These are phyloP conservation scores for Nyctibius grandis DNA, from an alignment of 2,797 vertebrate genomes.

Conservation along the genomic window DNA sequence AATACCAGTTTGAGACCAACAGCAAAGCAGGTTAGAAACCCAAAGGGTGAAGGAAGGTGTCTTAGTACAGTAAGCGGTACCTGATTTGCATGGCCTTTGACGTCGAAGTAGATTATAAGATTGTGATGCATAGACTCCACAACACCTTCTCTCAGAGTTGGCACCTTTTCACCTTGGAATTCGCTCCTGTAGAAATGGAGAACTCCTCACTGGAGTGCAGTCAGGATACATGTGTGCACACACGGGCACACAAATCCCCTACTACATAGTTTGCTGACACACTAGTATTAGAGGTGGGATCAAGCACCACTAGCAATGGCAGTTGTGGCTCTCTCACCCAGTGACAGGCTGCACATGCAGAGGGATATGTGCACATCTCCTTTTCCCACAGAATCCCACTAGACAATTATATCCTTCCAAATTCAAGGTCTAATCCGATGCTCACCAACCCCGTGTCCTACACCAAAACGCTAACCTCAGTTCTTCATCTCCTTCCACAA, in stretches of 20 bases:
- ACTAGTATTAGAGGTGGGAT: neutral
- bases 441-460: rapidly evolving
- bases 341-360: neutral
- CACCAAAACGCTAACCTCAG: neutral
- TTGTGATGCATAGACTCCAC: slow-evolving; percentile 83
- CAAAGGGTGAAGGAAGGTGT: neutral
- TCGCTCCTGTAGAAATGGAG: slow-evolving; percentile 68
- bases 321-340: neutral
- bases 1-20: neutral
- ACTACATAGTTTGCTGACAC: neutral
- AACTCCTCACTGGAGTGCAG: neutral
- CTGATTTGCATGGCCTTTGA: slow-evolving; percentile 93
- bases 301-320: neutral
- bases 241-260: rapidly evolving
- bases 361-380: neutral
- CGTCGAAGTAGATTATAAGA: slow-evolving; percentile 92
- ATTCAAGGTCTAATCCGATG: neutral
- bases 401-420: neutral
- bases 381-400: neutral
- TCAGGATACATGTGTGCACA: rapidly evolving
- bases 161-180: slow-evolving; percentile 88
- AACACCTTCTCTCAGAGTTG: slow-evolving; percentile 89
- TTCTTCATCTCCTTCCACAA: neutral
- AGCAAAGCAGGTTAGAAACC: neutral
- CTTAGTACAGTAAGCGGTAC: slow-evolving; percentile 62